Evolutionary conservation across 2,888 invertebrate genomes (phyloP), one percentile per base, ranked within the genome.

Genomic region (Scelioninae gen. 2): DNA sequence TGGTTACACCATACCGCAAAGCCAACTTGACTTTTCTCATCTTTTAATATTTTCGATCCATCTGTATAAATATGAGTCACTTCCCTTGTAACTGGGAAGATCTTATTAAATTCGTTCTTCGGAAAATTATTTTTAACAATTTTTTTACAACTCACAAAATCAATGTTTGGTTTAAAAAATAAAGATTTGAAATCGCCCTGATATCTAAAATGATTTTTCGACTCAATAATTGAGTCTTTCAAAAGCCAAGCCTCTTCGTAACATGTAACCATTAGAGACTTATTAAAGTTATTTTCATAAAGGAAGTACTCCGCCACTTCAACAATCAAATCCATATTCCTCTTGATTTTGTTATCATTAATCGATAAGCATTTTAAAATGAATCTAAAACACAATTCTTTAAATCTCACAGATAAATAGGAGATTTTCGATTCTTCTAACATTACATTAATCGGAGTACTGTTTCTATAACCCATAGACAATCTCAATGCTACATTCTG

Each of bases 391-490:
- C 48, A 22, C 22, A 74, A 43, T 9, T 57, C 35, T 39, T 57
- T 19, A 11, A 67, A 39, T 67, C 73, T 70, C 15, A 28, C 15
- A n/a, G 33, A 2, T 0, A 76, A 2, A 9, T 10, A 28, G 4
- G 67, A 58, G 11, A 71, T 43, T 64, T 73, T 73, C 0, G 69
- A 10, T 67, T 73, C 69, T 3, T 63, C 67, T 5, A 48, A 4
- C 7, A 73, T 67, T 1, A 73, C 53, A 43, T 73, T 74, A 1
- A 71, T 73, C 0, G 65, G 76, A 0, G 73, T 76, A 22, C 63
- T 67, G 2, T 58, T 69, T 7, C 72, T 50, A 25, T 57, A 74
- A 3, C 74, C 76, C 37, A 74, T 15, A n/a, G 18, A 35, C 10
- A 76, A 16, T 65, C 74, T 67, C 1, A 76, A 7, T 2, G 53